Conservation (phyloP, 1,140 invertebrate genomes). For the Leptinotarsa undecemlineata region DNA sequence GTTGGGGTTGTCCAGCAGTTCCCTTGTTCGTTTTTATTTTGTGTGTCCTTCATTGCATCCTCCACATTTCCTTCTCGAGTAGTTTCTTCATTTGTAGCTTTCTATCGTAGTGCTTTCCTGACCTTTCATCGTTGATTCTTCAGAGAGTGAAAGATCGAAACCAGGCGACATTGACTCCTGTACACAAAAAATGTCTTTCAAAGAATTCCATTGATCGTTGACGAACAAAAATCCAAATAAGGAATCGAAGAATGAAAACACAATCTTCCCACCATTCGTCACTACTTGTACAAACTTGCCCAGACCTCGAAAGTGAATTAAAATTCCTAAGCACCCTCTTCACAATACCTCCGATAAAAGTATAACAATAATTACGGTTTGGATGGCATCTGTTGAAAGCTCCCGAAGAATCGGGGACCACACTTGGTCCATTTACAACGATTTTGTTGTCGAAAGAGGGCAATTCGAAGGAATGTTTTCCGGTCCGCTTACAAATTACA, state of each 20-base stretch:
- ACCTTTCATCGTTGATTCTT: too few relatives aligned
- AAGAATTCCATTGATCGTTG: too few relatives aligned
- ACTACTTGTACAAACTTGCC: neutral
- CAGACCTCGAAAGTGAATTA: neutral
- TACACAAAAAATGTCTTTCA: too few relatives aligned
- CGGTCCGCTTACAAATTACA: constrained; percentile 21
- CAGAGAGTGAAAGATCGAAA: too few relatives aligned
- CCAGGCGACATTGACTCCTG: too few relatives aligned
- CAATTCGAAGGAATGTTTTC: constrained; percentile 18
- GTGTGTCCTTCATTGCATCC: too few relatives aligned
- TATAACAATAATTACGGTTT: constrained; percentile 1
- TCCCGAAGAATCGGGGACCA: neutral
- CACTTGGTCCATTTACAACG: neutral
- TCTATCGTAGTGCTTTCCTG: too few relatives aligned
- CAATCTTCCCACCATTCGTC: neutral
- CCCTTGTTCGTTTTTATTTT: too few relatives aligned
- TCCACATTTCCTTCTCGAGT: too few relatives aligned
- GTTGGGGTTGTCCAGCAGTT: too few relatives aligned
- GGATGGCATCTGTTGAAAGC: constrained; percentile 1
- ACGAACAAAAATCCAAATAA: neutral
- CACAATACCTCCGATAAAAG: neutral
- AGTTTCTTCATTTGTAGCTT: too few relatives aligned
- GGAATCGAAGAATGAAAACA: too few relatives aligned
- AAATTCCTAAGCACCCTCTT: neutral
- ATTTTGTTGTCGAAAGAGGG: constrained; percentile 27